Base-by-base conservation (phyloP, 1,140 invertebrate genomes). In the Tetranychus urticae region DNA sequence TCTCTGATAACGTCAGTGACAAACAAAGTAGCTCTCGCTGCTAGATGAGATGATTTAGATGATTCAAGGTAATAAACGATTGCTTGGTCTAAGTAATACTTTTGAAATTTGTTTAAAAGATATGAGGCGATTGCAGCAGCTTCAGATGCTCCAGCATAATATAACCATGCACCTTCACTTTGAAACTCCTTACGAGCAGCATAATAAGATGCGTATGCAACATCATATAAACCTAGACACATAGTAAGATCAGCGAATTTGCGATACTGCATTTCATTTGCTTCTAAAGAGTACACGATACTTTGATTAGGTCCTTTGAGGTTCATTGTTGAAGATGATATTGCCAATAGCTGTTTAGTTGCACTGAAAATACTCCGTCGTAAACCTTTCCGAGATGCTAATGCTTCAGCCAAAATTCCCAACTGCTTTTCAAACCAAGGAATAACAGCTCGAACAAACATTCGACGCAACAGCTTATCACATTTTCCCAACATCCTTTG, bases 151-250 rank as follows among this genome's bases (percentile, higher is more conserved):
- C 90, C 90, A 10, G 92, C 91, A 74, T 88, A 94, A 71, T 93
- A 89, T 13, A 96, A 74, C 92, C 91, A 97, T 0, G 93, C 93
- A 68, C 90, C 85, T 72, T 98, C 93, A 23, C 83, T 84, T 67
- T 85, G 85, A 72, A 97, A 97, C 69, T 98, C 94, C 63, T 90
- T 80, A 73, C 97, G 97, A 12, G 89, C 86, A 23, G 85, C 82
- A 71, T 97, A 90, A 73, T 97, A 99, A 0, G 86, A 81, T 69
- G 85, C 86, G 73, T 91, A 94, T 1, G 94, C 88, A 59, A 86
- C 75, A 64, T 83, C 80, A 74, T 97, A 97, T 67, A 93, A 82
- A 10, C 90, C 87, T 71, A 97, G 91, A 78, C 97, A 82, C 70
- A 98, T 97, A 71, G 88, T 91, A 0, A 98, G 73, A 74, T 99